Evolutionary conservation across 2,797 vertebrate genomes (phyloP).

Genomic region (Amniataba percoides): DNA sequence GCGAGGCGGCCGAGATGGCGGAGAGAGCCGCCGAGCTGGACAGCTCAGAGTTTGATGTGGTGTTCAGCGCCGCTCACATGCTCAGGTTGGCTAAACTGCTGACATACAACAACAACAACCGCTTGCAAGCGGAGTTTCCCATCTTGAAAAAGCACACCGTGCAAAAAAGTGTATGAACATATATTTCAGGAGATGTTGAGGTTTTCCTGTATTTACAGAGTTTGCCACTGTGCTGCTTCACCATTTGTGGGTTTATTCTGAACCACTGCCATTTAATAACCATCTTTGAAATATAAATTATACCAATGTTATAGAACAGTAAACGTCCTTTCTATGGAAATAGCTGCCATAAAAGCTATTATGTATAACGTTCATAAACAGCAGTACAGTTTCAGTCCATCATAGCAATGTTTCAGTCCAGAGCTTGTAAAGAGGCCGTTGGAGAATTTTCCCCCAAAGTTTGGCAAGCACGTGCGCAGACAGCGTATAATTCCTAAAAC

Average conservation of each 20-base stretch:
- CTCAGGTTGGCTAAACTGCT: constrained; percentile 87
- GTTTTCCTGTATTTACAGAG: constrained; percentile 15
- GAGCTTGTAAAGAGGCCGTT: constrained; percentile 58
- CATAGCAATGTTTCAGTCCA: constrained; percentile 36
- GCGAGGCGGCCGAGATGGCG: constrained; percentile 95
- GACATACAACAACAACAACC: background rate
- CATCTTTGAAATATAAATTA: constrained; percentile 47
- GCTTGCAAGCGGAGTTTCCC: constrained; percentile 1
- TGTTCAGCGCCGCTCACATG: constrained; percentile 98
- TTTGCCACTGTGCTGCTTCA: constrained; percentile 19
- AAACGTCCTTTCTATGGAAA: constrained; percentile 46
- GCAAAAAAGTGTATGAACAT: constrained; percentile 7
- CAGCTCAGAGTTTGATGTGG: constrained; percentile 94
- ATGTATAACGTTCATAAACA: constrained; percentile 53
- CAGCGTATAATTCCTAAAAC: constrained; percentile 57
- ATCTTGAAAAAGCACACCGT: background rate
- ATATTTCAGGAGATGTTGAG: constrained; percentile 10
- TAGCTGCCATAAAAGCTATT: constrained; percentile 41
- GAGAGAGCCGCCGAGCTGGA: constrained; percentile 94
- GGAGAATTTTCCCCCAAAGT: constrained; percentile 48
- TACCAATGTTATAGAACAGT: constrained; percentile 30
- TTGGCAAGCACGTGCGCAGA: constrained; percentile 52
- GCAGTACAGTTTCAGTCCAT: constrained; percentile 33
- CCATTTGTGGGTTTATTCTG: constrained; percentile 32
- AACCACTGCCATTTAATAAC: constrained; percentile 33